Conservation (phyloP, 2,888 invertebrate genomes). For the Mesorhabditis sp. region DNA sequence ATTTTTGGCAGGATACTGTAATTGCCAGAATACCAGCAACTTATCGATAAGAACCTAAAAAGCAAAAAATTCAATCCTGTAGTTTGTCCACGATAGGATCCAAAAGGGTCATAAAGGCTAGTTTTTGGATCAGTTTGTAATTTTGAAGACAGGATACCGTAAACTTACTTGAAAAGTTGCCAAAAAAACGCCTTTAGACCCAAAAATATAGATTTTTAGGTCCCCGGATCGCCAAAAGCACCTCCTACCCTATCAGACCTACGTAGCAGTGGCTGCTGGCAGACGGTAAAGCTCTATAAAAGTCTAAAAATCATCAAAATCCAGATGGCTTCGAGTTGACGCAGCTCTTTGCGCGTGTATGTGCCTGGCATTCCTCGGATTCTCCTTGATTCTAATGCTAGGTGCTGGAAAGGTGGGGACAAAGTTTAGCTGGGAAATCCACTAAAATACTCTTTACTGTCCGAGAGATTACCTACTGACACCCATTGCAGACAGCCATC, state of each 20-base stretch:
- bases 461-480: background rate
- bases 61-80: too few relatives aligned
- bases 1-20: too few relatives aligned
- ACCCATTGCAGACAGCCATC: background rate
- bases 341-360: background rate
- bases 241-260: slow-evolving; percentile 6
- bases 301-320: background rate
- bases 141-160: too few relatives aligned
- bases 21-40: too few relatives aligned
- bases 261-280: slow-evolving; percentile 3
- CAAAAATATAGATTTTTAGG: background rate
- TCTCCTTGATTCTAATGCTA: background rate
- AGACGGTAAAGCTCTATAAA: background rate
- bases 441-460: too few relatives aligned
- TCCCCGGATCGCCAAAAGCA: slow-evolving; percentile 3
- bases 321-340: background rate
- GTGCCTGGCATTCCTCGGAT: background rate
- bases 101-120: too few relatives aligned
- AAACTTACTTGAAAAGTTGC: too few relatives aligned
- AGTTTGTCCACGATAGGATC: too few relatives aligned
- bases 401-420: background rate
- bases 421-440: too few relatives aligned
- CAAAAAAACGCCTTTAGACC: too few relatives aligned
- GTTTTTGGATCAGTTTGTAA: too few relatives aligned
- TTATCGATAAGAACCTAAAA: too few relatives aligned